Evolutionary conservation across 1,140 invertebrate genomes (phyloP).

Genomic region (Drosophila tristis): DNA sequence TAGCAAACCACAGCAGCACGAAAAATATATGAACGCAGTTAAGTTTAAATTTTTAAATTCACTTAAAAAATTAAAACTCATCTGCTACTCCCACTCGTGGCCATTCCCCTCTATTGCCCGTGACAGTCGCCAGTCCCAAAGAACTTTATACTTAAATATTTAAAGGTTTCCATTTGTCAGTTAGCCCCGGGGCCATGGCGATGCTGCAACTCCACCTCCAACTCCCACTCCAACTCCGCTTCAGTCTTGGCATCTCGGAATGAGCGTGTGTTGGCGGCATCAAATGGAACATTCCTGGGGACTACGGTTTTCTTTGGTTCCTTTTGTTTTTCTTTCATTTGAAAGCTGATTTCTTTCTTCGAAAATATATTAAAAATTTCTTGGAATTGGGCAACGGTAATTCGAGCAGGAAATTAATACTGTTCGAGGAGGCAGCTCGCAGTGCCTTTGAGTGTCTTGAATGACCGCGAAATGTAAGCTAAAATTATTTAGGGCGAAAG

Average conservation of each 20-base stretch:
- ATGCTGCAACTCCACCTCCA: neutral
- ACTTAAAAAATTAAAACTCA: constrained; percentile 74
- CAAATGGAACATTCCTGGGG: constrained; percentile 11
- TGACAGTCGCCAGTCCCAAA: neutral
- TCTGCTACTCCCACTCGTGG: neutral
- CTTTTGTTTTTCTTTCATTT: constrained; percentile 11
- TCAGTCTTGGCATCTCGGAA: neutral
- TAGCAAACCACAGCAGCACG: neutral
- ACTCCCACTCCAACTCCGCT: too few relatives aligned
- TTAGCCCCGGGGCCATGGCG: constrained; percentile 11
- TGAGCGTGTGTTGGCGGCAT: too few relatives aligned
- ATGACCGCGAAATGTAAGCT: neutral
- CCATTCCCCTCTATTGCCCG: too few relatives aligned
- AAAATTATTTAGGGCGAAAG: too few relatives aligned
- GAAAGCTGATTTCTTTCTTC: constrained; percentile 23
- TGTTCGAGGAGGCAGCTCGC: neutral
- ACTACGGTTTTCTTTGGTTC: neutral
- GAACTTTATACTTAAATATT: constrained; percentile 59
- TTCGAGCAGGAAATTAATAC: constrained; percentile 22
- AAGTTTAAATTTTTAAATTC: constrained; percentile 79
- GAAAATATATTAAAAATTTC: constrained; percentile 9
- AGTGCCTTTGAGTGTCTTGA: neutral
- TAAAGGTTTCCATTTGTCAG: constrained; percentile 59
- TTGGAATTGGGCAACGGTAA: constrained; percentile 22
- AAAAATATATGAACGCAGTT: constrained; percentile 3